Percentiles rank a stretch among this genome's conserved stretches.
These are phyloP conservation scores for Andrena fulva DNA, from an alignment of 2,888 invertebrate species.

Conservation along the genomic window DNA sequence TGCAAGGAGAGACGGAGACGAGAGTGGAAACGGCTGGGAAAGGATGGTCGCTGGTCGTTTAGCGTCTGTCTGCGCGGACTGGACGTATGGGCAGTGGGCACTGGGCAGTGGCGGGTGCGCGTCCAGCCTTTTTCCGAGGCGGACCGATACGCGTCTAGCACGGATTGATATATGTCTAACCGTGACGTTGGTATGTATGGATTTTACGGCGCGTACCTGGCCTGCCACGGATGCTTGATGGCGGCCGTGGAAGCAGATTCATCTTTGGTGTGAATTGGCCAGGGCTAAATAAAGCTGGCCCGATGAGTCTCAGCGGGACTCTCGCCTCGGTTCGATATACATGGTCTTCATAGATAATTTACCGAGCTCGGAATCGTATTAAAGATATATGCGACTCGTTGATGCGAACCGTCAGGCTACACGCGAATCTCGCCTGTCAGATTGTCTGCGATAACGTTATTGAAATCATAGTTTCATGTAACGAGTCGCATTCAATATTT, in stretches of 20 bases:
- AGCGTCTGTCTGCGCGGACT: neutral
- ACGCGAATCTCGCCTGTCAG: conserved; percentile 35
- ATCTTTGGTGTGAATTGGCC: conserved; percentile 61
- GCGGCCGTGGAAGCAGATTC: conserved; percentile 44
- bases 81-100: neutral
- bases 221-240: conserved; percentile 50
- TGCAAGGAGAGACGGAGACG: neutral
- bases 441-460: conserved; percentile 45
- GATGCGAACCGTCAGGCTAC: conserved; percentile 38
- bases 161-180: conserved; percentile 55
- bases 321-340: conserved; percentile 29
- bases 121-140: conserved; percentile 39
- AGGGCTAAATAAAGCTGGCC: conserved; percentile 54
- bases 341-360: conserved; percentile 49
- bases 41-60: neutral
- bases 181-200: conserved; percentile 44
- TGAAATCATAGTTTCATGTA: conserved; percentile 26
- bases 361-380: conserved; percentile 30
- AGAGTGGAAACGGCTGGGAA: neutral
- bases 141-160: conserved; percentile 36
- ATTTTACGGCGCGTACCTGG: conserved; percentile 55
- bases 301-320: conserved; percentile 52
- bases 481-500: conserved; percentile 22
- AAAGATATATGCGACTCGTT: conserved; percentile 40
- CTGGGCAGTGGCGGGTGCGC: neutral